These are phyloP conservation scores for Cuniculus paca DNA, from an alignment of 2,797 vertebrate genomes.

Conservation along the genomic window DNA sequence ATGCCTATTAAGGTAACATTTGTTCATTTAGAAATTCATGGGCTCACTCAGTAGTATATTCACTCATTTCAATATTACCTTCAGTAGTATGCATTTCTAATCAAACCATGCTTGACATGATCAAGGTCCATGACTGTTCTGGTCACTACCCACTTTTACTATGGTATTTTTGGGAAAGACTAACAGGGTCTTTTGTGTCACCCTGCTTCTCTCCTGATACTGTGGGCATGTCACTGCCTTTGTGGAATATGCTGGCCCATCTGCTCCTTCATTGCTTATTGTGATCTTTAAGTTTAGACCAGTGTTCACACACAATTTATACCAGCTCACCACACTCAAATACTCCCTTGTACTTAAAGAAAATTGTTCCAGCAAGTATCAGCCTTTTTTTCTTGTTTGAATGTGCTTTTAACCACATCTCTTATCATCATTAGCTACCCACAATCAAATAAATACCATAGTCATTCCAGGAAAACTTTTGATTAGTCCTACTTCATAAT, in stretches of 20 bases:
- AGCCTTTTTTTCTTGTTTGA: not conserved
- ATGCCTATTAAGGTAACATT: not conserved
- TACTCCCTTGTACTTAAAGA: not conserved
- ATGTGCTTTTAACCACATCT: slow-evolving; percentile 44
- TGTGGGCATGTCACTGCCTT: not conserved
- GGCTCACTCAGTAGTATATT: not conserved
- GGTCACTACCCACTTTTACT: not conserved
- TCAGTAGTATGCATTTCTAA: not conserved
- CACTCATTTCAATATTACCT: not conserved
- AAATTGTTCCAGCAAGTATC: slow-evolving; percentile 34
- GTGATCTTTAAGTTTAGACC: not conserved
- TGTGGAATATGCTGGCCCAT: not conserved
- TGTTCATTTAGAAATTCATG: not conserved
- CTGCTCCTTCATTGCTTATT: not conserved
- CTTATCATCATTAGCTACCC: slow-evolving; percentile 31
- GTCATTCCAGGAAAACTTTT: slow-evolving; percentile 52
- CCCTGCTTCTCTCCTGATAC: not conserved
- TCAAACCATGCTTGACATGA: not conserved
- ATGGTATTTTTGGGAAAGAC: not conserved
- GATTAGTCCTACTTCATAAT: slow-evolving; percentile 65
- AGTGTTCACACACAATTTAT: not conserved
- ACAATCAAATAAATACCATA: slow-evolving; percentile 25
- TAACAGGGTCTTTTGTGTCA: not conserved
- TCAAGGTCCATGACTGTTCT: not conserved
- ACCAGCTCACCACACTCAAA: not conserved